Base-by-base conservation (phyloP, 2,888 invertebrate genomes). In the Bibio marci region DNA sequence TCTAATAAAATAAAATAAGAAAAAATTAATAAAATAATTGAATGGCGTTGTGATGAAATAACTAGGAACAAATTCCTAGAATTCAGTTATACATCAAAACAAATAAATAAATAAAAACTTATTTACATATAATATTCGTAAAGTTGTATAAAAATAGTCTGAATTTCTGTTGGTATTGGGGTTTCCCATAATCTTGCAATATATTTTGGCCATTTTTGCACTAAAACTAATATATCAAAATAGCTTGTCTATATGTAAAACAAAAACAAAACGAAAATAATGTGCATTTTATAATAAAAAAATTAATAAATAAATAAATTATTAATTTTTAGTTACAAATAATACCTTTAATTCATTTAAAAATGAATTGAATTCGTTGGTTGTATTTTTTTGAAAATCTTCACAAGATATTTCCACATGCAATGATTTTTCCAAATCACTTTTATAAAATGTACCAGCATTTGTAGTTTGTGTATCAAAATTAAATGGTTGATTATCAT, bases 121-220 rank as follows among this genome's bases (percentile, higher is more conserved):
- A 43, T 49, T 48, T 47, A 51, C 49, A 50, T 42, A 39, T 53
- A 52, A 41, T 49, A 48, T 18, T 35, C 35, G 44, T 50, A 55
- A 13, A 55, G 48, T 35, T 50, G 40, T 27, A 49, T 42, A 46
- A 49, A 55, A 10, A 47, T 40, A 14, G 43, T 39, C 30, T 48
- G 48, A 12, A 55, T 40, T 25, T 52, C 50, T 4, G 48, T 43
- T 0, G 53, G 51, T 19, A 53, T 36, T 6, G 44, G 26, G 18
- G 46, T 41, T 10, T 48, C 40, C 52, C 53, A 55, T 41, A 45
- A 51, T 27, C 45, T 43, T 2, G 54, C 51, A 12, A 53, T 41
- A 39, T 47, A 49, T 42, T 53, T 49, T 7, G 53, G 39, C 54
- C 56, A 55, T 36, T 49, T 44, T 38, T 46, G 51, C 25, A 52